These are phyloP conservation scores for Clarias platycephalus DNA, from an alignment of 2,797 vertebrate species.

Conservation along the genomic window DNA sequence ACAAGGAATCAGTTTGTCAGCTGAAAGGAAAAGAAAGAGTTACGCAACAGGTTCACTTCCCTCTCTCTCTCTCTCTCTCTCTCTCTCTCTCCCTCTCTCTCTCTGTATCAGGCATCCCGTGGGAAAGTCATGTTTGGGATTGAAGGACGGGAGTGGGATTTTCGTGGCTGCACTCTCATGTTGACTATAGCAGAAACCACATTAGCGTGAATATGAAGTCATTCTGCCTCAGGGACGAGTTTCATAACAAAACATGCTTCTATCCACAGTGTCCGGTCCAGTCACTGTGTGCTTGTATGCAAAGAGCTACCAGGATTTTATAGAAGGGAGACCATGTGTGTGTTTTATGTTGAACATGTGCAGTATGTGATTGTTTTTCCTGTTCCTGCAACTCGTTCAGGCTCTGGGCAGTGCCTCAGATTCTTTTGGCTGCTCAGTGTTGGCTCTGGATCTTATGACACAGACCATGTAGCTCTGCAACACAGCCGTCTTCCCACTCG, in stretches of 20 bases:
- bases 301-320: constrained; percentile 26
- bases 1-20: constrained; percentile 37
- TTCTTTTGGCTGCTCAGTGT: constrained; percentile 49
- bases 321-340: constrained; percentile 37
- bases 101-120: constrained; percentile 13
- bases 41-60: constrained; percentile 42
- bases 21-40: constrained; percentile 42
- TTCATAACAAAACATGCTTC: constrained; percentile 29
- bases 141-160: constrained; percentile 16
- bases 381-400: constrained; percentile 42
- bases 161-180: constrained; percentile 24
- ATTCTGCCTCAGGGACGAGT: constrained; percentile 12
- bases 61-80: not conserved
- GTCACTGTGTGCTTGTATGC: constrained; percentile 13
- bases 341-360: constrained; percentile 54
- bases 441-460: constrained; percentile 46
- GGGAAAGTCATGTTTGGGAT: constrained; percentile 25
- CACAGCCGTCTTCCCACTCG: constrained; percentile 38
- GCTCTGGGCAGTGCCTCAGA: constrained; percentile 52
- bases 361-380: constrained; percentile 51
- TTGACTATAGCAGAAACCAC: constrained; percentile 26
- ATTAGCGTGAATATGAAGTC: constrained; percentile 23
- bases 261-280: constrained; percentile 17
- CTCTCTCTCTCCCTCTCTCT: not conserved
- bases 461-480: constrained; percentile 36